Evolutionary conservation across 2,888 invertebrate species (phyloP), one percentile per base, ranked within the genome.

Genomic region (Drosophila eohydei): DNA sequence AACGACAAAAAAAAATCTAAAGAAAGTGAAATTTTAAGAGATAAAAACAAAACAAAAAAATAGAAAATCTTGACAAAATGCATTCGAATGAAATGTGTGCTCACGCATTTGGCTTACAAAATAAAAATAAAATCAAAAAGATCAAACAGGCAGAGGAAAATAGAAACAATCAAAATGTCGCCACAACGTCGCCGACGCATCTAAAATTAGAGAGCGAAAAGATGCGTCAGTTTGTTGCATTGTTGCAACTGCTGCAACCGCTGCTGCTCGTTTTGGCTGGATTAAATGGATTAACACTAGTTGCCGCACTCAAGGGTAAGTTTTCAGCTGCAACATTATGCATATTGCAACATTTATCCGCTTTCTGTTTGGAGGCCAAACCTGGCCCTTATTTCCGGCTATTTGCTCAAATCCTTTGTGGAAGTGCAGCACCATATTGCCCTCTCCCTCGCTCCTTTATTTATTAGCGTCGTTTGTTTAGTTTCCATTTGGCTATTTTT

Each of bases 231-330:
- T 54, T 70, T 61, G 54, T 48, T 73, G 46, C 28, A 50, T 50
- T 50, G 50, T 40, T 41, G 55, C 55, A 32, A 41, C 77, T 85
- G 73, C 79, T 74, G 51, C 71, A 12, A 43, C 59, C 26, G 46
- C 50, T 88, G 77, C 69, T 88, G 72, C 74, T 78, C 51, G 63
- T 64, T 58, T 74, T 82, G 71, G 83, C 87, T 80, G 89, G 91
- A 88, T 91, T 92, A 91, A 87, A 89, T 90, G 91, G 92, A 91
- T 91, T 92, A 89, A 86, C 88, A 80, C 84, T 84, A 86, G 91
- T 91, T 84, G 85, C 90, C 71, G 92, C 92, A 80, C 91, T 91
- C 87, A 91, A 91, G 92, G 91, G 91, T 91, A 91, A 91, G 91
- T 91, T 66, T 67, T 74, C 62, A 50, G 16, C 32, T 12, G 11